Conservation (phyloP, 2,113 vertebrate species). For the Psittacula cyanocephala region DNA sequence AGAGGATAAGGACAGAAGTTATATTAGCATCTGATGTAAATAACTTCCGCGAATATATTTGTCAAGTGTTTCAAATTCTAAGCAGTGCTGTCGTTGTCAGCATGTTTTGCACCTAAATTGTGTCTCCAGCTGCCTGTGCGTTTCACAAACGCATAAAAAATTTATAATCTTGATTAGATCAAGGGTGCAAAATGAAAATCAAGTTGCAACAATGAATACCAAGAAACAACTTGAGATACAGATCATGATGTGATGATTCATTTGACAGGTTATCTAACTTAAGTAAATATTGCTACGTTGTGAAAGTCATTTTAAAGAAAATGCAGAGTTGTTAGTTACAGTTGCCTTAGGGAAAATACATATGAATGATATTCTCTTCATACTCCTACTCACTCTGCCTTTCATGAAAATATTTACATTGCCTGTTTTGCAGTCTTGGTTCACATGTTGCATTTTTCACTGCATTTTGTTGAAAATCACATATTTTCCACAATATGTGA, state of each 20-base stretch:
- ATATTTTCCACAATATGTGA: not conserved
- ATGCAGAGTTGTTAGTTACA: not conserved
- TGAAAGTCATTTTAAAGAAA: conserved; percentile 6
- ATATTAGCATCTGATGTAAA: not conserved
- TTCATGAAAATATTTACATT: conserved; percentile 10
- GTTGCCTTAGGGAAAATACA: not conserved
- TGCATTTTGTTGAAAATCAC: not conserved
- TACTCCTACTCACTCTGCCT: not conserved
- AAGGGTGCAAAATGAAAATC: not conserved
- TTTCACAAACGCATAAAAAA: not conserved
- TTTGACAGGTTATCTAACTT: conserved; percentile 25
- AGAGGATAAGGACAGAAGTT: not conserved
- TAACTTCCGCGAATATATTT: not conserved
- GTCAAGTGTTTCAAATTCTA: not conserved
- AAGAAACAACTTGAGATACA: conserved; percentile 12
- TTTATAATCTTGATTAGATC: conserved; percentile 35
- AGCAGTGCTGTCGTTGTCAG: not conserved
- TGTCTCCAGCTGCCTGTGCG: not conserved
- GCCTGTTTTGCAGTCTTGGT: not conserved
- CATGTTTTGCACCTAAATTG: not conserved
- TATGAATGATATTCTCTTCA: not conserved
- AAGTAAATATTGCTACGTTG: conserved; percentile 35
- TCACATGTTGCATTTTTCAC: not conserved
- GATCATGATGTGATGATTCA: conserved; percentile 32
- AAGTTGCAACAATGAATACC: not conserved